phyloP scores from a whole-genome alignment of 2,888 invertebrate genomes.

The Timema cristinae region DNA sequence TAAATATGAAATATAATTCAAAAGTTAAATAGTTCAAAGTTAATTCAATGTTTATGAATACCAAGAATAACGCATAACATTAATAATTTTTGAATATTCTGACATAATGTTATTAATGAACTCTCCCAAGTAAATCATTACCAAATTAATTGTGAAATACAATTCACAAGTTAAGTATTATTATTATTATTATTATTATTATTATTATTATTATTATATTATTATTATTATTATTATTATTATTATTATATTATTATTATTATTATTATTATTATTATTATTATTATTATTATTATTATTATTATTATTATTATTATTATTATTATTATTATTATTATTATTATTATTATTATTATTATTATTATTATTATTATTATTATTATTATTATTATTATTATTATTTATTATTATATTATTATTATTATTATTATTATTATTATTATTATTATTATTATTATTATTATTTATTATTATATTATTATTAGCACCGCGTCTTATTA shows the following conservation, averaged over 20 bases:
- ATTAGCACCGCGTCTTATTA: too few species aligned
- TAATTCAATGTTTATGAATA: background rate
- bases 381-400: background rate
- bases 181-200: slow-evolving; percentile 9
- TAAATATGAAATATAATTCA: too few species aligned
- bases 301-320: slow-evolving; percentile 3
- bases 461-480: background rate
- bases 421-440: background rate
- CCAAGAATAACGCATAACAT: too few species aligned
- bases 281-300: slow-evolving; percentile 14
- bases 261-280: slow-evolving; percentile 10
- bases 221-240: slow-evolving; percentile 9
- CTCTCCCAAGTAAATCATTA: too few species aligned
- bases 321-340: background rate
- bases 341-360: background rate
- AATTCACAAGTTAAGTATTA: too few species aligned
- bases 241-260: slow-evolving; percentile 13
- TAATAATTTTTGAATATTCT: too few species aligned
- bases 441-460: background rate
- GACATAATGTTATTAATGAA: too few species aligned
- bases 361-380: background rate
- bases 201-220: slow-evolving; percentile 15
- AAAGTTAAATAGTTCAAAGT: too few species aligned
- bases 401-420: background rate
- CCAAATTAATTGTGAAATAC: too few species aligned